Evolutionary conservation across 2,113 vertebrate species (phyloP).

Genomic region (Glareola pratincola): DNA sequence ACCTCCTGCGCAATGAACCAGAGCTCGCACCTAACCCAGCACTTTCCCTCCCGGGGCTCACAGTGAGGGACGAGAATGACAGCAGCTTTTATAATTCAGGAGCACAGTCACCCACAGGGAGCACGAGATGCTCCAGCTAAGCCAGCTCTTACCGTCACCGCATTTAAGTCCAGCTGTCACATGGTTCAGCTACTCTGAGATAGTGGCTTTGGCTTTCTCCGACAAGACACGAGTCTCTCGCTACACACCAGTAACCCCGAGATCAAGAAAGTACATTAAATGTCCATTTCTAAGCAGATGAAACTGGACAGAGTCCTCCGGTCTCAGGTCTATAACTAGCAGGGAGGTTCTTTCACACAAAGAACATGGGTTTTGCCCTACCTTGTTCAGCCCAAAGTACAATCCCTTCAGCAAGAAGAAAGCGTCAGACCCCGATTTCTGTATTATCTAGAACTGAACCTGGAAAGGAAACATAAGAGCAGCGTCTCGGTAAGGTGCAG

Average conservation of each 20-base stretch:
- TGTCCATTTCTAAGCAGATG: neutral
- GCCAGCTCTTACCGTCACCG: neutral
- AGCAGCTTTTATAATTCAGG: neutral
- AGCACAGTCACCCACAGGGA: neutral
- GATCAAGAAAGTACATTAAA: neutral
- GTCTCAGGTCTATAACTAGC: neutral
- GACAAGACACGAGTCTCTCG: fast-evolving
- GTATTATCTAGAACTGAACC: fast-evolving
- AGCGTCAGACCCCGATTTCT: fast-evolving
- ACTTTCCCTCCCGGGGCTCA: neutral
- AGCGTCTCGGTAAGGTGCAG: neutral
- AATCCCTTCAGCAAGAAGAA: no score
- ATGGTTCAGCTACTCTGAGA: neutral
- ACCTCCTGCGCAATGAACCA: fast-evolving
- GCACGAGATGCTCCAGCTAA: neutral
- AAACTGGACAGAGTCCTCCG: neutral
- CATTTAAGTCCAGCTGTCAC: neutral
- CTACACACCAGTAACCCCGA: neutral
- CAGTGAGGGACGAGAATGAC: no score
- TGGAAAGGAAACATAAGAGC: fast-evolving
- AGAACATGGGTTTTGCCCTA: fast-evolving
- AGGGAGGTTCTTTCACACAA: neutral
- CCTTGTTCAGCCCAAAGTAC: neutral
- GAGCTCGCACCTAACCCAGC: neutral
- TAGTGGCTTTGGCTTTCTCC: neutral